phyloP scores from a whole-genome alignment of 2,113 vertebrate species.

The Campylorhamphus procurvoides region DNA sequence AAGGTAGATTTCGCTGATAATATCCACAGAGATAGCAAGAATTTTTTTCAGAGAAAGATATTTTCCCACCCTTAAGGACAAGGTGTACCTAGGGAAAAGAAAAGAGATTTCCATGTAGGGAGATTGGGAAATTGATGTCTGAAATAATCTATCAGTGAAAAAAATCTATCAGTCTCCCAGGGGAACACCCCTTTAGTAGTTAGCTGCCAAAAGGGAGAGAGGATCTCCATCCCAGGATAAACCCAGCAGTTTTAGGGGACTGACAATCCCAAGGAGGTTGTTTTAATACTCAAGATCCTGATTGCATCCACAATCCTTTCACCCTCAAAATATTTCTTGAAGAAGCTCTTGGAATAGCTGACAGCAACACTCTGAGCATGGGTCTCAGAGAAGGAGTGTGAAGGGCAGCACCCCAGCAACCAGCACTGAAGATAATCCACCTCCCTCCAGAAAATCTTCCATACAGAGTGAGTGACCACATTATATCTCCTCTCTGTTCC shows the following conservation, averaged over 20 bases:
- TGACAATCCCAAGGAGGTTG: background rate
- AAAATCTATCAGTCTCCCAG: background rate
- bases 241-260: background rate
- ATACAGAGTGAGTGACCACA: conserved; percentile 56
- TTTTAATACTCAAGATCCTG: conserved; percentile 24
- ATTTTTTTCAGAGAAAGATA: background rate
- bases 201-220: conserved; percentile 1
- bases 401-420: conserved; percentile 42
- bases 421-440: conserved; percentile 26
- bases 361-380: conserved; percentile 36
- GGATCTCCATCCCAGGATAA: background rate
- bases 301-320: conserved; percentile 14
- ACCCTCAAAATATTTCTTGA: conserved; percentile 7
- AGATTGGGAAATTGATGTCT: background rate
- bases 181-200: background rate
- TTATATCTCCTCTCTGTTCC: conserved; percentile 30
- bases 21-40: background rate
- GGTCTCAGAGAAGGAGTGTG: conserved; percentile 35
- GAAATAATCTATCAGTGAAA: background rate
- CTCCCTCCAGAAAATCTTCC: conserved; percentile 50
- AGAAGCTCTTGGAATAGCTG: conserved; percentile 51
- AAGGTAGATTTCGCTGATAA: background rate
- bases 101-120: background rate
- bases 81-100: background rate
- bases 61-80: background rate